Base-by-base conservation (phyloP, 2,113 vertebrate species). In the Vulpes lagopus region DNA sequence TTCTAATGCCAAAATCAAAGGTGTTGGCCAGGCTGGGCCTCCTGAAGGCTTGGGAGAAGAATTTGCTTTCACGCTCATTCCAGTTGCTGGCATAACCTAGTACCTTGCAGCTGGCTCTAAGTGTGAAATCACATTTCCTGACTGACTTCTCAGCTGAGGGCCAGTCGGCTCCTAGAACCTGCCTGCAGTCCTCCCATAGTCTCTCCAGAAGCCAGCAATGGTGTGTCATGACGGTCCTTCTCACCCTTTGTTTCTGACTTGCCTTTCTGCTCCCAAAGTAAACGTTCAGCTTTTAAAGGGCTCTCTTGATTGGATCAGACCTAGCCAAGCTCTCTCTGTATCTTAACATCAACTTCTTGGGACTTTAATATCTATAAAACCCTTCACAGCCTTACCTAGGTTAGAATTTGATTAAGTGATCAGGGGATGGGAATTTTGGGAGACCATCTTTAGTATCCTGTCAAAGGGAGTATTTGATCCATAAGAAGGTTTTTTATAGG, bases 171-270 rank as follows among this genome's bases (percentile, higher is more conserved):
- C 14, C 27, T 51, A 20, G 59, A 83, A n/a, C 32, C 32, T 95
- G 2, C 14, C 51, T 25, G 51, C 25, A 73, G 38, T 35, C 49
- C 53, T 69, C 23, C 35, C 11, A 20, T 8, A 15, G 27, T 12
- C 57, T 23, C 15, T 91, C 57, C 20, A 15, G 91, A 7, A 53
- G n/a, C 60, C 80, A 86, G n/a, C 22, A 53, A 7, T 27, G 25
- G 2, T 89, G 7, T 57, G 14, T 93, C 35, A 20, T 80, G 43
- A 43, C 43, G 1, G 35, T 85, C 49, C n/a, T 86, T 81, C 35
- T 95, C 60, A 62, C 7, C 25, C n/a, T 95, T 81, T 88, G 4
- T 74, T 32, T 97, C 43, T 81, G 27, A 71, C 49, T 80, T 98
- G 71, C 22, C 2, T 1, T 55, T 65, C 30, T 27, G 0, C 32